These are phyloP conservation scores for Andricus grossulariae DNA, from an alignment of 1,140 invertebrate genomes.

Conservation along the genomic window DNA sequence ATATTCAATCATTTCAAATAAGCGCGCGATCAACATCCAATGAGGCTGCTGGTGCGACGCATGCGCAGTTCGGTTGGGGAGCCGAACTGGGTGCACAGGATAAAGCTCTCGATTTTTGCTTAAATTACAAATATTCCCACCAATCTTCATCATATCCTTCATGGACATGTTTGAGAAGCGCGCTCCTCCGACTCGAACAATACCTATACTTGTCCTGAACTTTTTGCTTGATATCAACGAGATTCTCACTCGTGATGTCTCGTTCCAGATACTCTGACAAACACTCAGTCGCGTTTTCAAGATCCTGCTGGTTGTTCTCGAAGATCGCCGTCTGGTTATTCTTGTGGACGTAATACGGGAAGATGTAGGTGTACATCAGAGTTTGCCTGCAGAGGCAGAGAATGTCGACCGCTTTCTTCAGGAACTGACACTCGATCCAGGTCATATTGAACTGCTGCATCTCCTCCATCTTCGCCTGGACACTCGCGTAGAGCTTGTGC, in stretches of 20 bases:
- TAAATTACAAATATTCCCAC: conserved; percentile 95
- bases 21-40: too few species aligned
- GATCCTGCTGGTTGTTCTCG: conserved; percentile 99
- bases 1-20: too few species aligned
- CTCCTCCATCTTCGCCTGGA: conserved; percentile 99
- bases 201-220: conserved; percentile 99
- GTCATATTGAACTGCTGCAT: conserved; percentile 99
- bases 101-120: conserved; percentile 8
- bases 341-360: conserved; percentile 98
- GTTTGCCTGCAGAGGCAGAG: conserved; percentile 98
- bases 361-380: conserved; percentile 99
- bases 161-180: conserved; percentile 96
- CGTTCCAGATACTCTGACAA: conserved; percentile 98
- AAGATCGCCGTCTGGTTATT: conserved; percentile 99
- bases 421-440: conserved; percentile 99
- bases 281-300: conserved; percentile 97
- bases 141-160: conserved; percentile 99
- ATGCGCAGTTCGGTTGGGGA: too few species aligned
- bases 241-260: conserved; percentile 98
- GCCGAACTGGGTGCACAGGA: too few species aligned
- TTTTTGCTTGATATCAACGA: conserved; percentile 98
- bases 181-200: conserved; percentile 96
- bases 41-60: too few species aligned
- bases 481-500: conserved; percentile 94
- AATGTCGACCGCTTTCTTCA: conserved; percentile 98